Conservation (phyloP, 1,140 invertebrate species). For the Phenacoccus solenopsis region DNA sequence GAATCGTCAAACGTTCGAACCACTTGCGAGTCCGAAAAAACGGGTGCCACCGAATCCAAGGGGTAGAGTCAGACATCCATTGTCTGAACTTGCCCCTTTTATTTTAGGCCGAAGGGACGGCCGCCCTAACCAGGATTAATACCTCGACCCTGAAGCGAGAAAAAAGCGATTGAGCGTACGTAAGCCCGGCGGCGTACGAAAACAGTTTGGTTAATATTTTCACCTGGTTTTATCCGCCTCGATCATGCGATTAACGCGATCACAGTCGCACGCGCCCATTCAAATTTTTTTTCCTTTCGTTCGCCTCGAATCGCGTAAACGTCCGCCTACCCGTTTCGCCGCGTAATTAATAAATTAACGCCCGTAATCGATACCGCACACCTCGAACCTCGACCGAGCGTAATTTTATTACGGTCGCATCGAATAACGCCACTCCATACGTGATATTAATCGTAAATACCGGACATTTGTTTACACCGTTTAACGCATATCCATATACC, state of each 20-base stretch:
- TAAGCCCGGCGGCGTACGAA: not conserved
- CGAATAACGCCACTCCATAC: not conserved
- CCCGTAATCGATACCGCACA: not conserved
- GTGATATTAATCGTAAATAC: not conserved
- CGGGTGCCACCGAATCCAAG: conserved; percentile 10
- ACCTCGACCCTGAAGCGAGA: not conserved
- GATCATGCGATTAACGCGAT: conserved; percentile 3
- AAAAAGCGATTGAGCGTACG: conserved; percentile 15
- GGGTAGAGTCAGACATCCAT: conserved; percentile 8
- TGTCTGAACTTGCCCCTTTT: conserved; percentile 1
- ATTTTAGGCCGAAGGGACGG: not conserved
- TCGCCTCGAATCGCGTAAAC: too few relatives aligned
- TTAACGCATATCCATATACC: not conserved
- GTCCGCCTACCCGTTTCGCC: not conserved
- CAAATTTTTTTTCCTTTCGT: not conserved
- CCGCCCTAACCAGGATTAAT: not conserved
- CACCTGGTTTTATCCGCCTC: conserved; percentile 4
- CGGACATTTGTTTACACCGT: not conserved
- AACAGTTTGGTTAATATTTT: conserved; percentile 10
- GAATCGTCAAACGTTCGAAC: not conserved
- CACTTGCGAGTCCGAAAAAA: conserved; percentile 6
- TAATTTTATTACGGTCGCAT: not conserved
- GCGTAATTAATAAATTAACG: not conserved
- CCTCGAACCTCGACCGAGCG: not conserved
- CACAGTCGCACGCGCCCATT: not conserved